Evolutionary conservation across 2,797 vertebrate species (phyloP), one percentile per base, ranked within the genome.

Genomic region (Spondyliosoma cantharus): DNA sequence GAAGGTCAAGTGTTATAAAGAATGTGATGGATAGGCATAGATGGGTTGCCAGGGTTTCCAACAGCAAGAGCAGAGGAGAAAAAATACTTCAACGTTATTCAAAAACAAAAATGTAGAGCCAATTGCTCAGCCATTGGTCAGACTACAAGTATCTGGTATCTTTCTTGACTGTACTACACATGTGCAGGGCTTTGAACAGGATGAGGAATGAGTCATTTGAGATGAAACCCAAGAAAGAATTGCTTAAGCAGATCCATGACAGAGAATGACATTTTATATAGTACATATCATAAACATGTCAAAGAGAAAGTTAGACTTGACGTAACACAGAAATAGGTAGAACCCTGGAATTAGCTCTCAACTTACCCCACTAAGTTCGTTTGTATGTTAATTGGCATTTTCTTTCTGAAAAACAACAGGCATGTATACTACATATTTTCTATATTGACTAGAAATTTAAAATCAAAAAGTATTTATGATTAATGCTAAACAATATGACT

Each of bases 401-500:
- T 95, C 95, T 93, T 95, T 95, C 95, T 96, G 94, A 93, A 95
- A 95, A 96, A 95, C 94, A 95, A 96, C 92, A 95, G 92, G 93
- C 90, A 95, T 93, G 91, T 92, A 90, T 85, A 87, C 93, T 93
- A 93, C 89, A 90, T 88, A 85, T 94, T 90, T 92, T 92, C 88
- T 91, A 87, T 63, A 92, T 87, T 74, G 84, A 91, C 88, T 91
- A 87, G 69, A 71, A 54, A 86, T 3, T 84, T 88, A 49, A 87
- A 52, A 67, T 75, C 43, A 85, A 83, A 83, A 86, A 86, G 63
- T 81, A 62, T 74, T 61, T 60, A 20, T 0, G 5, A 80, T 52
- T 71, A 53, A 56, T 59, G 57, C 42, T 73, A 16, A 68, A 83
- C 68, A 87, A 65, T 48, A 49, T 58, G 1, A 78, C 16, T 48